phyloP scores from a whole-genome alignment of 2,888 invertebrate genomes.

The Acleris sparsana region DNA sequence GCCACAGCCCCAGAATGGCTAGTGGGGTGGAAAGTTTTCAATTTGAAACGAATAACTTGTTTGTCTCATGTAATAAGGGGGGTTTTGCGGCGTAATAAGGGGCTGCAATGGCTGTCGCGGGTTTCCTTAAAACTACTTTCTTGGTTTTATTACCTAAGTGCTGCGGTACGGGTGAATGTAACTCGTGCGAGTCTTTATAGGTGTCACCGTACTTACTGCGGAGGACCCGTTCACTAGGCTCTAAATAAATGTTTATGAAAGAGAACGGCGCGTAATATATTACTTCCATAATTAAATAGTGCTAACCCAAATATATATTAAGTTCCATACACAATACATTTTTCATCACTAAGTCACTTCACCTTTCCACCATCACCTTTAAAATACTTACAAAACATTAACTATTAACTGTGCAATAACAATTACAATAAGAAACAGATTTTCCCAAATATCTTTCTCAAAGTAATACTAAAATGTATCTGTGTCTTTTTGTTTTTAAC shows the following conservation, averaged over 20 bases:
- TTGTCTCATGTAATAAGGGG: constrained; percentile 80
- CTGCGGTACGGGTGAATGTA: constrained; percentile 67
- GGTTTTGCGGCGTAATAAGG: constrained; percentile 78
- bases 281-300: too few species aligned
- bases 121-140: constrained; percentile 81
- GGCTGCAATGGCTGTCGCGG: constrained; percentile 75
- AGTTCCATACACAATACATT: too few species aligned
- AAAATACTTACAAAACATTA: too few species aligned
- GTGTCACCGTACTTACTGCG: constrained; percentile 37
- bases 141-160: constrained; percentile 80
- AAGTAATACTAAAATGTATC: constrained; percentile 40
- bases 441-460: constrained; percentile 19
- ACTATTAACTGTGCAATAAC: neutral
- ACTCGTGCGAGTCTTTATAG: constrained; percentile 47
- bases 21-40: constrained; percentile 83
- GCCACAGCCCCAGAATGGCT: constrained; percentile 74
- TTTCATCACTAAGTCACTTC: too few species aligned
- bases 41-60: constrained; percentile 83
- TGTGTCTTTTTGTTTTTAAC: constrained; percentile 39
- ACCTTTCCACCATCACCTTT: too few species aligned
- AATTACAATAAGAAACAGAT: neutral
- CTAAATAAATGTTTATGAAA: constrained; percentile 34
- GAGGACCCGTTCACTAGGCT: constrained; percentile 22
- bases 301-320: too few species aligned
- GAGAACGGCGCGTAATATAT: neutral